phyloP scores from a whole-genome alignment of 2,113 vertebrate genomes.

The Chitala chitala region DNA sequence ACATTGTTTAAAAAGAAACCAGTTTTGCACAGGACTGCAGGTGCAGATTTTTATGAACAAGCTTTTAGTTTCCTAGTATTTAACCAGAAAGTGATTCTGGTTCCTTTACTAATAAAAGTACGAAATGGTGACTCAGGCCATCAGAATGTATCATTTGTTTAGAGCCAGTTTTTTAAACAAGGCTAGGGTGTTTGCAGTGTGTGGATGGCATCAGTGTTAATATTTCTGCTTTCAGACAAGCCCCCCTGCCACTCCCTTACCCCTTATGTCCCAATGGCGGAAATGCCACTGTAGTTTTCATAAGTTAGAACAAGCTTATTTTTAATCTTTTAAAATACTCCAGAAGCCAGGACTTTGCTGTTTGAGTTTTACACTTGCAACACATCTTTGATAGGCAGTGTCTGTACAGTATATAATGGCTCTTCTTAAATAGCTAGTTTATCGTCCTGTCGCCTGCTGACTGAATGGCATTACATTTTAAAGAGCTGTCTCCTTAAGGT shows the following conservation, averaged over 20 bases:
- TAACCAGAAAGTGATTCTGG: background rate
- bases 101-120: no score
- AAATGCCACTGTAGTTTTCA: conserved; percentile 36
- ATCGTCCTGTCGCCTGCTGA: background rate
- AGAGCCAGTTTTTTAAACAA: background rate
- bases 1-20: no score
- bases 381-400: no score
- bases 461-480: conserved; percentile 29
- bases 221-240: background rate
- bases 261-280: conserved; percentile 27
- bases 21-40: background rate
- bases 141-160: background rate
- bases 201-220: background rate
- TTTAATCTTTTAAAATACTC: conserved; percentile 7
- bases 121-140: background rate
- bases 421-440: background rate
- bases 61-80: background rate
- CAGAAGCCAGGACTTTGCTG: conserved; percentile 17
- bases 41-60: background rate
- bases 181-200: background rate
- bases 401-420: no score
- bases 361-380: background rate
- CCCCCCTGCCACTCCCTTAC: conserved; percentile 19
- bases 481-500: conserved; percentile 20
- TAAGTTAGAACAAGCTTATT: background rate